A percentile compares a stretch with the other conserved stretches of the same genome.
Conservation (phyloP, 2,113 vertebrate species). For the Plecotus auritus region DNA sequence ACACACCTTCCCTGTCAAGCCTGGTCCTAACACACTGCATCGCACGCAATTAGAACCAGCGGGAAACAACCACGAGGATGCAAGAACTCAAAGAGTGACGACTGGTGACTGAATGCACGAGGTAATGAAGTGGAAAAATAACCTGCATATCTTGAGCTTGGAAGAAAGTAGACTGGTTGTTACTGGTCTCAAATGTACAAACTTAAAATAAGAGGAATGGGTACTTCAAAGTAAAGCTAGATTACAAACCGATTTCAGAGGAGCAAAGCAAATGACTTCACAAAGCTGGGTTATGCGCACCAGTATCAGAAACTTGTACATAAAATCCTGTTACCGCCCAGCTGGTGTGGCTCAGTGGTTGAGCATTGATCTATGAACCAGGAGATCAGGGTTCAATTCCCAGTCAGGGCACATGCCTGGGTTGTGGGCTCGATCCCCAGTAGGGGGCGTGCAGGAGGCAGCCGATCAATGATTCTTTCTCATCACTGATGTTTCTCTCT, state of each 20-base stretch:
- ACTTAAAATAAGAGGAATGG: constrained; percentile 47
- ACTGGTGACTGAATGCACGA: constrained; percentile 38
- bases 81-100: constrained; percentile 68
- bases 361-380: too few relatives aligned
- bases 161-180: constrained; percentile 45
- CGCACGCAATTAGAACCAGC: neutral
- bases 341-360: too few relatives aligned
- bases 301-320: neutral
- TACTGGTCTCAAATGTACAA: constrained; percentile 66
- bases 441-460: too few relatives aligned
- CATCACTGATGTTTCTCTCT: too few relatives aligned
- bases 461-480: too few relatives aligned
- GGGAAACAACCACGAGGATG: constrained; percentile 56
- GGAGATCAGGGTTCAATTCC: too few relatives aligned
- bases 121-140: constrained; percentile 52
- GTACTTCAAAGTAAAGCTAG: constrained; percentile 50
- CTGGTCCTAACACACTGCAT: constrained; percentile 23
- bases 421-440: too few relatives aligned
- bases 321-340: neutral
- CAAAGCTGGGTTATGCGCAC: neutral
- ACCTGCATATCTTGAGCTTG: constrained; percentile 30
- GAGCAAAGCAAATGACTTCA: neutral
- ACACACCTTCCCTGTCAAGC: neutral
- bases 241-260: constrained; percentile 6
- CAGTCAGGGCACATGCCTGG: too few relatives aligned